A percentile compares a stretch with the other conserved stretches of the same genome.
Conservation (phyloP, 1,140 invertebrate genomes). For the Papilio dardanus region DNA sequence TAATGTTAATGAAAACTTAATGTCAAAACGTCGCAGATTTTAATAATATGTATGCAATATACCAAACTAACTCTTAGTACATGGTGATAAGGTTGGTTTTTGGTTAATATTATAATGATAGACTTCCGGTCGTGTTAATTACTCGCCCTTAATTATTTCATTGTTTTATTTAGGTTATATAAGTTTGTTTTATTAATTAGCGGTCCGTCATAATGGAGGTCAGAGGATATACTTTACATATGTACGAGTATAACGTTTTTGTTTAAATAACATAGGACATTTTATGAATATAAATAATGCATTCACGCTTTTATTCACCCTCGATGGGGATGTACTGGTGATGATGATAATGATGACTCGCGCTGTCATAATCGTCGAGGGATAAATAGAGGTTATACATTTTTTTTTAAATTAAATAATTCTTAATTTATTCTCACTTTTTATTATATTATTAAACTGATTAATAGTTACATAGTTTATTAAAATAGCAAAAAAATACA, state of each 20-base stretch:
- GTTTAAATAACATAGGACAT: too few relatives aligned
- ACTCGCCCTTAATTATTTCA: slow-evolving; percentile 24
- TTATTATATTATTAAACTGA: too few relatives aligned
- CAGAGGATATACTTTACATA: not conserved
- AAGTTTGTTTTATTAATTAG: slow-evolving; percentile 32
- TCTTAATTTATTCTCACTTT: too few relatives aligned
- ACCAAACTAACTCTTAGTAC: not conserved
- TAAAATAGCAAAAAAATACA: too few relatives aligned
- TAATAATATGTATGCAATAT: not conserved
- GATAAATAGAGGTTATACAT: too few relatives aligned
- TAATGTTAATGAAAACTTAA: not conserved
- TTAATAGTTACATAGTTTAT: too few relatives aligned
- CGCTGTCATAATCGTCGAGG: too few relatives aligned
- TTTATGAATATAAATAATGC: not conserved
- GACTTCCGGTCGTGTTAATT: slow-evolving; percentile 29
- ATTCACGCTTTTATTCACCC: not conserved
- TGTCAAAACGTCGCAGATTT: slow-evolving; percentile 9
- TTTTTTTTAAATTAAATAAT: too few relatives aligned
- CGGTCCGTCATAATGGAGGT: not conserved
- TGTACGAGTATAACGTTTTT: not conserved
- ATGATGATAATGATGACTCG: too few relatives aligned
- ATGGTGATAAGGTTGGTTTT: not conserved
- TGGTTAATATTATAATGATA: not conserved
- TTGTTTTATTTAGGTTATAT: slow-evolving; percentile 33
- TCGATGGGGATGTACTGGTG: too few relatives aligned